Percentiles rank a stretch among this genome's conserved stretches.
Conservation (phyloP, 2,113 vertebrate species). For the Athene cunicularia region DNA sequence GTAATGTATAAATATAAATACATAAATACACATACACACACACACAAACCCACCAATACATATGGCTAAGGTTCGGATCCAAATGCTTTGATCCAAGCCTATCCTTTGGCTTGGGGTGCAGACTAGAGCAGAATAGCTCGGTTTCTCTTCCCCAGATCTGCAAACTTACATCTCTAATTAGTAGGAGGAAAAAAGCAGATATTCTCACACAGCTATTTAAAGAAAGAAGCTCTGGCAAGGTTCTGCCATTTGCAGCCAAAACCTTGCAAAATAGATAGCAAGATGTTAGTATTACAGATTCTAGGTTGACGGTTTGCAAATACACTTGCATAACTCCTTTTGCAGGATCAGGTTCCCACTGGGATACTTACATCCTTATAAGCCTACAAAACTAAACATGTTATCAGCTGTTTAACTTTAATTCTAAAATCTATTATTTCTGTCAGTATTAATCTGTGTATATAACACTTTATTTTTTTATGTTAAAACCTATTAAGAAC, state of each 20-base stretch:
- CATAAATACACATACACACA: neutral
- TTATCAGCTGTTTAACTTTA: neutral
- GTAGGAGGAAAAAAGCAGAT: neutral
- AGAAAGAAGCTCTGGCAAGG: neutral
- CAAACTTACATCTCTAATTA: neutral
- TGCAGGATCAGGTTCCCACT: neutral
- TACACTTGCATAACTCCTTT: neutral
- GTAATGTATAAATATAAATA: slow-evolving; percentile 45
- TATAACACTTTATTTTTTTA: neutral
- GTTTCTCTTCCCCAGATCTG: neutral
- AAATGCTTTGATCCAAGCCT: neutral
- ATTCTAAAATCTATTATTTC: neutral
- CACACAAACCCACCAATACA: rapidly evolving
- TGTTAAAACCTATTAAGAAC: neutral
- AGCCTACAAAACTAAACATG: neutral
- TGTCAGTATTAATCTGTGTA: neutral
- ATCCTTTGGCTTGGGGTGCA: slow-evolving; percentile 3
- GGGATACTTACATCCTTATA: neutral
- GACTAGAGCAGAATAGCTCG: neutral
- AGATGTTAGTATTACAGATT: neutral
- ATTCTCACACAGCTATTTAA: neutral
- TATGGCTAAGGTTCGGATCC: neutral
- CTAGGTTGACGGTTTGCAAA: neutral
- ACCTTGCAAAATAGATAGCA: neutral
- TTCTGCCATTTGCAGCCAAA: neutral